A percentile compares a stretch with the other conserved stretches of the same genome.
Evolutionary conservation across 2,113 vertebrate species (phyloP).

Genomic region (Atlantisia rogersi): DNA sequence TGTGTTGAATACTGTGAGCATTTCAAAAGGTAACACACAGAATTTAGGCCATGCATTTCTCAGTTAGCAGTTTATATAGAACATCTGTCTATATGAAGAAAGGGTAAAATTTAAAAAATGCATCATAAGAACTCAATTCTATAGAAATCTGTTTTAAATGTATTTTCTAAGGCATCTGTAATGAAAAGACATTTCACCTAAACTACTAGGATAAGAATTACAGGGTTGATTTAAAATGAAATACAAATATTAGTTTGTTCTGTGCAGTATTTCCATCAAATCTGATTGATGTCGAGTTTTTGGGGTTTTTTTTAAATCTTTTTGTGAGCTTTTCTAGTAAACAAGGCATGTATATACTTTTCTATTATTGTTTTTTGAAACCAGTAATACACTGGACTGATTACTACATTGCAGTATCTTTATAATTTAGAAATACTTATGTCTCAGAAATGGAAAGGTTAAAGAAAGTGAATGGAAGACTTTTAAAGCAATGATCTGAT

Average conservation of each 20-base stretch:
- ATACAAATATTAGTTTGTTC: not conserved
- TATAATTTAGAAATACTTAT: not conserved
- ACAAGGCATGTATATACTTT: not conserved
- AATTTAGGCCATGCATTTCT: not conserved
- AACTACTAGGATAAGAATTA: not conserved
- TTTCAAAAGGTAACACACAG: not conserved
- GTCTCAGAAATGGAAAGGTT: not conserved
- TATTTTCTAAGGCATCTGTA: not conserved
- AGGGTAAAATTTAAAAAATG: not conserved
- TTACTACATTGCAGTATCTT: not conserved
- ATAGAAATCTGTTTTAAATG: not conserved
- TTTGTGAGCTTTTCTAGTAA: not conserved
- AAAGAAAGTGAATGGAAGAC: not conserved
- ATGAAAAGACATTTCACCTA: not conserved
- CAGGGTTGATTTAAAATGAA: not conserved
- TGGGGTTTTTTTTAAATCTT: not conserved
- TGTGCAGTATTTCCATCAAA: not conserved
- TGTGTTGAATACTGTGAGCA: not conserved
- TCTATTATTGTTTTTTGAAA: not conserved
- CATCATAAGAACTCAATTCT: not conserved
- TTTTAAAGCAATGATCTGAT: not conserved
- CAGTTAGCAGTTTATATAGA: not conserved
- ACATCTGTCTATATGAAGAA: not conserved
- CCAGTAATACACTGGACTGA: not conserved
- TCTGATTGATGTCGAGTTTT: not conserved